Evolutionary conservation across 1,140 invertebrate species (phyloP).

Genomic region (fruit fly (Drosophila melanogaster)): Release_6_plus_ISO1_MT NT_033777.3:11696001-11696500

Average conservation of each 20-base stretch:
- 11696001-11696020: slow-evolving; percentile 51
- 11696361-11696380: too few relatives aligned
- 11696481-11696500: too few relatives aligned
- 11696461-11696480: too few relatives aligned
- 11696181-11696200: slow-evolving; percentile 48
- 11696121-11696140: slow-evolving; percentile 38
- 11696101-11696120: slow-evolving; percentile 57
- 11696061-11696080: slow-evolving; percentile 74
- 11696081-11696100: slow-evolving; percentile 78
- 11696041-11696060: slow-evolving; percentile 18
- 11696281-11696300: too few relatives aligned
- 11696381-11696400: too few relatives aligned
- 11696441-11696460: too few relatives aligned
- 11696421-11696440: too few relatives aligned
- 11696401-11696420: too few relatives aligned
- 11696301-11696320: too few relatives aligned
- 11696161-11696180: slow-evolving; percentile 38
- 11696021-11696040: slow-evolving; percentile 41
- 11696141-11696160: slow-evolving; percentile 38
- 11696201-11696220: slow-evolving; percentile 13
- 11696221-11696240: slow-evolving; percentile 9
- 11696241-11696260: slow-evolving; percentile 25
- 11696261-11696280: background rate
- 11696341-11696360: too few relatives aligned
- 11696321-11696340: too few relatives aligned